Base-by-base conservation (phyloP, 1,140 invertebrate species). In the Sycobia sp. region DNA sequence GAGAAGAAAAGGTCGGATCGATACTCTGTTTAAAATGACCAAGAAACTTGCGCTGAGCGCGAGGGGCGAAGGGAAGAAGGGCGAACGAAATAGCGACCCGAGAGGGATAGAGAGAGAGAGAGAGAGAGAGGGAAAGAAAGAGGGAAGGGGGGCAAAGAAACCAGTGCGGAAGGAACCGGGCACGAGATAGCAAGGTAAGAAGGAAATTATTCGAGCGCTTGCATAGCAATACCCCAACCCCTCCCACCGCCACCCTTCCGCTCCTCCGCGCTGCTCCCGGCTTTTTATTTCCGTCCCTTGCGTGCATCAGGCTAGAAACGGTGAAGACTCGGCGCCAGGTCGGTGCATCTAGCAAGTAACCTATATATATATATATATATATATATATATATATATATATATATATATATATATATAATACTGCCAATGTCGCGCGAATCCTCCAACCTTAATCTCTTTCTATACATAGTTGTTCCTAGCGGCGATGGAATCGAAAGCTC, bases 21-120 rank as follows among this genome's bases (percentile, higher is more conserved):
- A 54, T 57, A 25, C n/a, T 25, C 13, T n/a, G 13, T n/a, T 54
- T 54, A 54, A 54, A 54, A 51, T 36, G 32, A 51, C 20, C 32
- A 7, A 13, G 46, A 29, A n/a, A 10, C n/a, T n/a, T n/a, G n/a
- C n/a, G n/a, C 3, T 2, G 8, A 32, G 13, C 1, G 10, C 8
- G 44, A 23, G 3, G 22, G 43, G 10, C 20, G 47, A 4, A 10
- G 5, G 22, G 4, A 23, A 32, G 29, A 32, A 32, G 13, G 7
- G 25, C 25, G 32, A 32, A 32, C 13, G 3, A 32, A 50, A 50
- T 18, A 54, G 20, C 51, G 22, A n/a, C 2, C 3, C 51, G 36
- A 43, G 38, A 27, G 13, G 2, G 13, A 55, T 16, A n/a, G 11
- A 53, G n/a, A 16, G 32, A n/a, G n/a, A n/a, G n/a, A 1, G 34